Percentiles rank a stretch among this genome's conserved stretches.
Conservation (phyloP, 2,113 vertebrate genomes). For the Mormoops blainvillei region DNA sequence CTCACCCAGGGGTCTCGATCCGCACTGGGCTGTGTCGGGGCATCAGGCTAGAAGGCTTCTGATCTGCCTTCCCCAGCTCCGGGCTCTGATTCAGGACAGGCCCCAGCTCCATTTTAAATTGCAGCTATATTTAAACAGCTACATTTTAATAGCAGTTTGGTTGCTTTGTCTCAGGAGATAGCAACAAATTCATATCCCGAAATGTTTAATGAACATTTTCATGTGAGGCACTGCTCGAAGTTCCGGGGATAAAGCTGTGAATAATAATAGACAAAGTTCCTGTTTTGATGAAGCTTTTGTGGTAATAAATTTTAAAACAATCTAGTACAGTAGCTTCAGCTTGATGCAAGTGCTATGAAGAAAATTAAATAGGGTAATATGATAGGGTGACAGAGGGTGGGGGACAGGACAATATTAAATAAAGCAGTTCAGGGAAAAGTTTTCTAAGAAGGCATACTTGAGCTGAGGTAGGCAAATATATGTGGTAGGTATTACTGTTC, state of each 20-base stretch:
- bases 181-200: neutral
- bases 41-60: neutral
- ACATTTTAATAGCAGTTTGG: neutral
- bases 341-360: neutral
- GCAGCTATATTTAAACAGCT: neutral
- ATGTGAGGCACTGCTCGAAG: neutral
- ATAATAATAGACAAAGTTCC: neutral
- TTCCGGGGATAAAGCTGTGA: neutral
- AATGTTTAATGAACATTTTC: neutral
- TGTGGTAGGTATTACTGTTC: neutral
- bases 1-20: neutral
- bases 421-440: neutral
- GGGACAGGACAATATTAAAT: neutral
- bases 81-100: neutral
- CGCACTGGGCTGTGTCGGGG: neutral
- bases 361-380: neutral
- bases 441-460: neutral
- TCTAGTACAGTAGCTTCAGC: neutral
- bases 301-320: conserved; percentile 17
- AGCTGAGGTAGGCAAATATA: neutral
- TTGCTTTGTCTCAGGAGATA: conserved; percentile 15
- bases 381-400: neutral
- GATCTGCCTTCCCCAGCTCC: conserved; percentile 36
- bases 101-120: neutral
- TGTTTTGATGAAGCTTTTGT: neutral